These are phyloP conservation scores for Heliornis fulica DNA, from an alignment of 2,113 vertebrate species.

Conservation along the genomic window DNA sequence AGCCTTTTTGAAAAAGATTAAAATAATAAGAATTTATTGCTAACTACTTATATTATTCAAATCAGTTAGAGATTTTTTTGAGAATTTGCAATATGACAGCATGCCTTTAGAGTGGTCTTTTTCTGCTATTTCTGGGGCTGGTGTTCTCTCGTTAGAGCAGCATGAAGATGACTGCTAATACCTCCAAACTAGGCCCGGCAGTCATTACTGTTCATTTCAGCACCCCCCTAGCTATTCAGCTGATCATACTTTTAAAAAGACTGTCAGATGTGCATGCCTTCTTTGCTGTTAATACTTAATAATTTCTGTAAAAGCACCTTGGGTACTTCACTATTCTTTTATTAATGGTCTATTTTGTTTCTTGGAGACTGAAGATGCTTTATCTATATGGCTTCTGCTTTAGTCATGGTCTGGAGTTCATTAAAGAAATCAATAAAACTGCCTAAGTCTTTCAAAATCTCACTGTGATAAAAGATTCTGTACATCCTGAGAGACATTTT, in stretches of 20 bases:
- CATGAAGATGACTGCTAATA: not conserved
- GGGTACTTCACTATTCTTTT: not conserved
- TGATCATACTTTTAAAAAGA: not conserved
- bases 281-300: not conserved
- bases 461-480: not conserved
- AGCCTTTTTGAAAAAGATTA: not conserved
- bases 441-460: conserved; percentile 51
- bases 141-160: not conserved
- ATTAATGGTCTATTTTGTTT: not conserved
- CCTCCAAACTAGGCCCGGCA: not conserved
- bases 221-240: not conserved
- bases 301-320: not conserved
- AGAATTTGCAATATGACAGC: not conserved
- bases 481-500: not conserved
- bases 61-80: not conserved
- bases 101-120: not conserved
- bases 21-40: not conserved
- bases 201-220: not conserved
- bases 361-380: conserved; percentile 63
- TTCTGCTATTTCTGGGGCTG: not conserved
- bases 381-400: conserved; percentile 60
- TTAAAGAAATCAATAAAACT: conserved; percentile 49
- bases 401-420: conserved; percentile 15
- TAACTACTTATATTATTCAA: not conserved
- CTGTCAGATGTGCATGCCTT: not conserved